These are phyloP conservation scores for Triplophysa siluroides DNA, from an alignment of 2,113 vertebrate species.

Conservation along the genomic window DNA sequence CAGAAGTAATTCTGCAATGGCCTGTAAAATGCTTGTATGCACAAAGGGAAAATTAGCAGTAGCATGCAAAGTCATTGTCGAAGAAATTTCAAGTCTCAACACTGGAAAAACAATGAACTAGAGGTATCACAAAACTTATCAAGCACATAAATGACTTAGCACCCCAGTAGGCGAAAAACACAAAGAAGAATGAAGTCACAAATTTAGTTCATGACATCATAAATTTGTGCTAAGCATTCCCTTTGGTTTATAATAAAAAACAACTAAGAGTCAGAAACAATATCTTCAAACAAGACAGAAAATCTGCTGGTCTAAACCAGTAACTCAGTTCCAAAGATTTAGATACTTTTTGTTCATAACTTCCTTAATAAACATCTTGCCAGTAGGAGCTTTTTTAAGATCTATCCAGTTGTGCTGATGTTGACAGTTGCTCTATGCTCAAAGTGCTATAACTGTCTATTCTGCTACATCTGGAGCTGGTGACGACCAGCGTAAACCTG, in stretches of 20 bases:
- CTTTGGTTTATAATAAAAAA: conserved; percentile 15
- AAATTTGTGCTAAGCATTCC: background rate
- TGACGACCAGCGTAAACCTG: background rate
- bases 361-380: background rate
- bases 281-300: background rate
- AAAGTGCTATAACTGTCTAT: background rate
- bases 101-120: background rate
- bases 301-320: background rate
- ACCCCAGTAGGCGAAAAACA: background rate
- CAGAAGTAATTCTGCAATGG: background rate
- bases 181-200: background rate
- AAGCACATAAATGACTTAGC: background rate
- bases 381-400: background rate
- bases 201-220: background rate
- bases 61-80: background rate
- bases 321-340: background rate
- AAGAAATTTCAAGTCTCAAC: background rate
- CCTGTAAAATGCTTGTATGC: background rate
- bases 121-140: background rate
- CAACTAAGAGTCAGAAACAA: background rate
- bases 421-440: background rate
- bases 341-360: no score
- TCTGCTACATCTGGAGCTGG: conserved; percentile 27
- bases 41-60: background rate
- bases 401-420: background rate